Evolutionary conservation across 2,797 vertebrate genomes (phyloP), one percentile per base, ranked within the genome.

Genomic region (Orientallactaga sibirica): DNA sequence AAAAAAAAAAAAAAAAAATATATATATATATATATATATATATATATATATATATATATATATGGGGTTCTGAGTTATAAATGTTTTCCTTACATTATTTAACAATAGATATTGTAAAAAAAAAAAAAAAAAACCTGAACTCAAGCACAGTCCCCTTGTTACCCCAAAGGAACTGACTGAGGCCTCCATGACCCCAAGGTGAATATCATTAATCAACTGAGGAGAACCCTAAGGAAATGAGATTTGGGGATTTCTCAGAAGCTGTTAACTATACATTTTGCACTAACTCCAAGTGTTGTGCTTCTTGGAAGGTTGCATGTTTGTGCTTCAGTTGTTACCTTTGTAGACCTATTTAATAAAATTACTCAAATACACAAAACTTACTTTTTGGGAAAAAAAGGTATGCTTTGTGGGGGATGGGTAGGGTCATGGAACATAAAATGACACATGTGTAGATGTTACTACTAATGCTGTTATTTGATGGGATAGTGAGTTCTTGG

Each of bases 61-160:
- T 2, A 37, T 37, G 2, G 91, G 97, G 98, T 98, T 98, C 98
- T 97, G 97, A 98, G 98, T 98, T 98, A 97, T 97, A 98, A 97
- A 97, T 97, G 97, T 98, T 98, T 98, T 98, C 99, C 98, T 98
- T 98, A 98, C 98, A 96, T 98, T 99, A 99, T 99, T 99, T 99
- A 99, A 99, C 98, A 98, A 98, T 99, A 98, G 99, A 99, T 98
- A 98, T 98, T 98, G 98, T 97, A 95, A 98, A 97, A 98, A 98
- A 98, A 98, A 98, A 98, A 98, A 98, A 98, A 98, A 48, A 2
- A 98, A 98, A 7, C 48, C 98, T 96, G 73, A 98, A 98, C 97
- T 98, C 98, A 98, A 98, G 96, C 48, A 7, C 48, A 48, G 48
- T 10, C 48, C 48, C 48, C 48, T 10, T 10, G 8, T 10, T 48